A percentile compares a stretch with the other conserved stretches of the same genome.
Conservation (phyloP, 2,113 vertebrate species). For the Artemisiospiza belli region DNA sequence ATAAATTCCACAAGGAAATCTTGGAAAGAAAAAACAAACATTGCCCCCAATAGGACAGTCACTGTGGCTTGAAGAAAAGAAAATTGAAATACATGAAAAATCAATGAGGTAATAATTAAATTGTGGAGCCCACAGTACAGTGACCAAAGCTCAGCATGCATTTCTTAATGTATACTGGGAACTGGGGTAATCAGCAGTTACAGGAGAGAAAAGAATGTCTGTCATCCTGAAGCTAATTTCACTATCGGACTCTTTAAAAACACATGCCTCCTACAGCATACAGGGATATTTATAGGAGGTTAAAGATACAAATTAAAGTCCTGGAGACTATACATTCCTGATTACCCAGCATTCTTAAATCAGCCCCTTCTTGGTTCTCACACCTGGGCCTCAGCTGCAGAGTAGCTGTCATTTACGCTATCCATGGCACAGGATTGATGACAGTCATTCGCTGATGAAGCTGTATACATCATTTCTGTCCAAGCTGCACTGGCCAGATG, state of each 20-base stretch:
- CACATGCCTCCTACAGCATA: conserved; percentile 76
- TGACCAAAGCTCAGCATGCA: conserved; percentile 66
- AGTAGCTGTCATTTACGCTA: conserved; percentile 92
- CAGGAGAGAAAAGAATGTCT: conserved; percentile 67
- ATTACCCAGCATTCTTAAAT: conserved; percentile 95
- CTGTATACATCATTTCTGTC: conserved; percentile 99
- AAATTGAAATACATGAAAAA: conserved; percentile 85
- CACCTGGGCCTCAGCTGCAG: conserved; percentile 95
- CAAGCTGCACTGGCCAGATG: conserved; percentile 99
- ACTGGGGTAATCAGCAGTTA: conserved; percentile 69
- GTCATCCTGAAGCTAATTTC: conserved; percentile 77
- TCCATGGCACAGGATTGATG: conserved; percentile 96
- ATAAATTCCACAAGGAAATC: conserved; percentile 74
- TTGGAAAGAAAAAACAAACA: conserved; percentile 70
- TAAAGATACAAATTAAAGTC: conserved; percentile 89
- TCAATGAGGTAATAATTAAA: conserved; percentile 85
- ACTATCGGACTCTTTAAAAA: conserved; percentile 74
- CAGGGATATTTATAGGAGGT: conserved; percentile 87
- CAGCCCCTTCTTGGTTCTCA: conserved; percentile 82
- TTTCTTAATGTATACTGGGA: conserved; percentile 72
- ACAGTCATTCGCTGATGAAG: conserved; percentile 99
- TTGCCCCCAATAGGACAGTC: conserved; percentile 65
- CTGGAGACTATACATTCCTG: conserved; percentile 82
- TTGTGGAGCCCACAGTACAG: conserved; percentile 59
- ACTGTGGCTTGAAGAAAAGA: conserved; percentile 72